These are phyloP conservation scores for Heteromurus nitidus DNA, from an alignment of 2,888 invertebrate species.

Conservation along the genomic window DNA sequence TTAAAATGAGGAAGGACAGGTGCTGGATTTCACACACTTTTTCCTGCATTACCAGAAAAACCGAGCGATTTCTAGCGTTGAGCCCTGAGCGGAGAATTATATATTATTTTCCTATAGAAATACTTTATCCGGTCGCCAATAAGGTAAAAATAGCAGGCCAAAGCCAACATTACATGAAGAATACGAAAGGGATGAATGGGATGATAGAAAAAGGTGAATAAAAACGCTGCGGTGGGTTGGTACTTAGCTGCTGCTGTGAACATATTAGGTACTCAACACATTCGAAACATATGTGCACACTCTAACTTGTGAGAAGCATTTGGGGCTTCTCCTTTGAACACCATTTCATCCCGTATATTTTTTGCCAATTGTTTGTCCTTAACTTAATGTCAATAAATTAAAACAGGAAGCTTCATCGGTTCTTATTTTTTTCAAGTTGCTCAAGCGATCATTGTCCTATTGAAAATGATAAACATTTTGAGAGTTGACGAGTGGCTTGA, in stretches of 20 bases:
- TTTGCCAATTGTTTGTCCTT: no score
- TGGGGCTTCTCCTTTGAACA: no score
- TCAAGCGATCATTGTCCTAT: no score
- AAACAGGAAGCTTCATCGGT: no score
- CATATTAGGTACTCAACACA: slow-evolving; percentile 46
- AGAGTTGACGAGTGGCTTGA: no score
- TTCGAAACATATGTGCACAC: background rate
- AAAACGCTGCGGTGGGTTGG: slow-evolving; percentile 38
- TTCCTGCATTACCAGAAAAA: background rate
- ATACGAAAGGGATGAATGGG: background rate
- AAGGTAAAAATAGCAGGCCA: slow-evolving; percentile 5
- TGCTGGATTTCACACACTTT: slow-evolving; percentile 59
- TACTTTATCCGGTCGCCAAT: slow-evolving; percentile 9
- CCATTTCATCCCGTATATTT: no score
- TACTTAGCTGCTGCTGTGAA: slow-evolving; percentile 13
- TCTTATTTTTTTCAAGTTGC: no score
- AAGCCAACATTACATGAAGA: background rate
- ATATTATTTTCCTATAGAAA: slow-evolving; percentile 8
- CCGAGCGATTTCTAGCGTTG: background rate
- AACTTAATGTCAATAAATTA: no score
- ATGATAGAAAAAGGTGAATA: slow-evolving; percentile 23
- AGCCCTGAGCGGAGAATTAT: no score
- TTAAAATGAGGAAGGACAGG: slow-evolving; percentile 47
- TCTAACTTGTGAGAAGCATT: no score
- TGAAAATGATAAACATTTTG: no score